Base-by-base conservation (phyloP, 2,888 invertebrate species). In the Agrochola lota region DNA sequence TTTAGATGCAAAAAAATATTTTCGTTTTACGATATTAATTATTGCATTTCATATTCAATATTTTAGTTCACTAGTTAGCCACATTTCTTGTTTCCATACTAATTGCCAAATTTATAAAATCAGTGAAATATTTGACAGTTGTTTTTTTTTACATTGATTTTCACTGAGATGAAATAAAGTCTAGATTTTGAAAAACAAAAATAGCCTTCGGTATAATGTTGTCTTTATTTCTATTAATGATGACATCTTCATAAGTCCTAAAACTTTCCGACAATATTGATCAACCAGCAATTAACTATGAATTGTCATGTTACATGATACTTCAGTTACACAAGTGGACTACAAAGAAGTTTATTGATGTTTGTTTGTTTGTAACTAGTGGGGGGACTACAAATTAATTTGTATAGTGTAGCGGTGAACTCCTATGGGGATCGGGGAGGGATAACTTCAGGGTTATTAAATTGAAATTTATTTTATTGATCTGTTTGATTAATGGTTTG, bases 311-410 rank as follows among this genome's bases (percentile, higher is more conserved):
- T 64, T 52, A 78, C 30, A 20, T 55, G 35, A 75, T 68, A 83
- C 77, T 73, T 49, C 12, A 82, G 66, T 43, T 11, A 49, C 17
- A 64, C 49, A 88, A 87, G 73, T 75, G 75, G 62, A 74, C 52
- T 49, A 84, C 79, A 87, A 85, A 74, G 74, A 79, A 77, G 46
- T 83, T 71, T 69, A 80, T 83, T 78, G 77, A 78, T 81, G 80
- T 86, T 69, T 72, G 84, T 71, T 63, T 73, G 68, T 72, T 68
- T 73, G 62, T 79, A 35, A 23, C 40, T 72, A 64, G 74, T 63
- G 17, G 85, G 83, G 83, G 82, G 59, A 55, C 73, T 77, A 46
- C 63, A 72, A 84, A 86, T 86, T 86, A 88, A 71, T 76, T 69
- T 70, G 77, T 79, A 43, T 12, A 72, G 67, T 83, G 78, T 71